Percentiles rank a stretch among this genome's conserved stretches.
Evolutionary conservation across 2,113 vertebrate genomes (phyloP).

Genomic region (Anolis sagrei): DNA sequence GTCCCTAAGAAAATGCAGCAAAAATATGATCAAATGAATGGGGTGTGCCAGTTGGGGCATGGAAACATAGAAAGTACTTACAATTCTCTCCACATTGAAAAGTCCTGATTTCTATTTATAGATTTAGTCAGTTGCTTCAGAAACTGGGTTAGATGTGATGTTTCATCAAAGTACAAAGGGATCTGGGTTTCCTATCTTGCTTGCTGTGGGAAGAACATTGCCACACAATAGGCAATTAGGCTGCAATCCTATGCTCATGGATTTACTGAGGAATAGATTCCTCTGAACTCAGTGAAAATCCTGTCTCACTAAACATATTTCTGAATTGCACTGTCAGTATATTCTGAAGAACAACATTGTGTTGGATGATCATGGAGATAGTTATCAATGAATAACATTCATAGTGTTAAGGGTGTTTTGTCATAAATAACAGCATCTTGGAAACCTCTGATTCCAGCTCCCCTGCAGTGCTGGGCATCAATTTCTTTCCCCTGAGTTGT

Average conservation of each 20-base stretch:
- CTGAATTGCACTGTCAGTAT: neutral
- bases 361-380: neutral
- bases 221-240: fast-evolving
- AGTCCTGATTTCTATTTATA: neutral
- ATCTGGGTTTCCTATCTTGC: neutral
- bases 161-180: neutral
- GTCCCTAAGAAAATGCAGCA: neutral
- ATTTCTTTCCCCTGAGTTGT: neutral
- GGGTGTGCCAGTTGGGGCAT: neutral
- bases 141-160: neutral
- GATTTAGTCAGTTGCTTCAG: neutral
- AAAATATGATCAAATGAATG: neutral
- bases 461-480: neutral
- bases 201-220: neutral
- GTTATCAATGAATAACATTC: neutral
- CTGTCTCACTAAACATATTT: neutral
- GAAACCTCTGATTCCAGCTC: neutral
- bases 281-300: neutral
- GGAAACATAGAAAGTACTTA: fast-evolving
- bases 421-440: neutral
- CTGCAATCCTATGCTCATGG: neutral
- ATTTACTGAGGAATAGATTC: neutral
- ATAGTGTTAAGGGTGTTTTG: neutral
- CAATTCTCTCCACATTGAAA: neutral
- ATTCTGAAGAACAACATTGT: neutral